Conservation (phyloP, 2,113 vertebrate species). For the Pholis gunnellus region DNA sequence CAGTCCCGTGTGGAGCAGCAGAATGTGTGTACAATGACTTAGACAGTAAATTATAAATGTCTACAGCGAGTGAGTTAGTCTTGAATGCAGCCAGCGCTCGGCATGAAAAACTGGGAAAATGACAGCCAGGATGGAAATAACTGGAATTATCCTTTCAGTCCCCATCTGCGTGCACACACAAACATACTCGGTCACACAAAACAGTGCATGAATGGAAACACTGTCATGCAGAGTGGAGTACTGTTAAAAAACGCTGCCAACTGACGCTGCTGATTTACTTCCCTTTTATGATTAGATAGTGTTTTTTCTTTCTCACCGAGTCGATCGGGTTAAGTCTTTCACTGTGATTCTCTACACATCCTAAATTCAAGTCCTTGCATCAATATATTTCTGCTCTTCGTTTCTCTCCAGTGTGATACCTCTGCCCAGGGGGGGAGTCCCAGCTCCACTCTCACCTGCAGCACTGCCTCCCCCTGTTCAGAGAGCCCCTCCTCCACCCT, state of each 20-base stretch:
- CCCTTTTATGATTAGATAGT: background rate
- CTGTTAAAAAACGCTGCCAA: slow-evolving; percentile 42
- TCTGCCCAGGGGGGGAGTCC: slow-evolving; percentile 91
- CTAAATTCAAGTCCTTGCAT: background rate
- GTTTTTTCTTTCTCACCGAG: background rate
- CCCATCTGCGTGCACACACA: slow-evolving; percentile 51
- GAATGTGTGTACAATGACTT: slow-evolving; percentile 20
- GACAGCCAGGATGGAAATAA: slow-evolving; percentile 62
- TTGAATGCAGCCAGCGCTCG: slow-evolving; percentile 40
- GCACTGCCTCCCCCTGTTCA: slow-evolving; percentile 82
- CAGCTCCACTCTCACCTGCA: slow-evolving; percentile 96
- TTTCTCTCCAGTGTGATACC: slow-evolving; percentile 83
- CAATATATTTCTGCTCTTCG: background rate
- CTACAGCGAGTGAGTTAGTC: slow-evolving; percentile 42
- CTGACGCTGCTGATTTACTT: slow-evolving; percentile 39
- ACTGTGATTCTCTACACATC: background rate
- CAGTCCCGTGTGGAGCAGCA: background rate
- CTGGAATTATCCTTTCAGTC: slow-evolving; percentile 64
- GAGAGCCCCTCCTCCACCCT: slow-evolving; percentile 83
- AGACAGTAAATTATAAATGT: slow-evolving; percentile 37
- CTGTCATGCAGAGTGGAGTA: slow-evolving; percentile 32
- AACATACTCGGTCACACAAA: slow-evolving; percentile 28
- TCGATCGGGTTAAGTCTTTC: background rate
- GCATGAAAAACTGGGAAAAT: slow-evolving; percentile 52
- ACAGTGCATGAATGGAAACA: slow-evolving; percentile 49